Evolutionary conservation across 2,113 vertebrate species (phyloP), one percentile per base, ranked within the genome.

Genomic region (Helogale parvula): DNA sequence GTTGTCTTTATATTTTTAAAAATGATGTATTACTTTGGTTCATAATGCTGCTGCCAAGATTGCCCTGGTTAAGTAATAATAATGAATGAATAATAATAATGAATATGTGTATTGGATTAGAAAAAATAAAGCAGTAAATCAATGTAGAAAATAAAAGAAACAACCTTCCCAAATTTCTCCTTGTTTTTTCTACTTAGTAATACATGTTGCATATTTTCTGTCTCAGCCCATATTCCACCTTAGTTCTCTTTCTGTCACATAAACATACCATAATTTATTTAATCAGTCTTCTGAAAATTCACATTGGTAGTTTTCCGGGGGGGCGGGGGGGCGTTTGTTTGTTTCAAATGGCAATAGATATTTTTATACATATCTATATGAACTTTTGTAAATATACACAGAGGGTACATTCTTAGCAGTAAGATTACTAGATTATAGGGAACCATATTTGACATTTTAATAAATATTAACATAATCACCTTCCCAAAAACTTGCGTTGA

Each of bases 1-100:
- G 35, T 54, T 74, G 63, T 74, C 69, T 83, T 63, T 35, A 5
- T 74, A 35, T 33, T 17, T 93, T 95, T 54, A n/a, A 85, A 91
- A 97, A 88, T 54, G 79, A 47, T 47, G 41, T 69, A 79, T 45
- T 96, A 47, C 9, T 94, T 90, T 83, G 66, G 29, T 79, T 82
- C 88, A 84, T 96, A 95, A 94, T 96, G 38, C 19, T 3, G 72
- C 47, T 69, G 21, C 29, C 21, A 17, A 93, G 23, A 72, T 83
- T 86, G 86, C 23, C 13, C 15, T 79, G 27, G 19, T 74, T 90
- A 60, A 35, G 2, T 72, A 93, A 57, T 85, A 29, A 47, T 94
- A 93, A 63, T 68, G 94, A 90, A 63, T 87, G 25, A 41, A 41
- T 41, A 41, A 41, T 41, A 41, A 41, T 41, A 41, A 41, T 81